Evolutionary conservation across 2,888 invertebrate species (phyloP), one percentile per base, ranked within the genome.

Genomic region (Oscheius sp.): DNA sequence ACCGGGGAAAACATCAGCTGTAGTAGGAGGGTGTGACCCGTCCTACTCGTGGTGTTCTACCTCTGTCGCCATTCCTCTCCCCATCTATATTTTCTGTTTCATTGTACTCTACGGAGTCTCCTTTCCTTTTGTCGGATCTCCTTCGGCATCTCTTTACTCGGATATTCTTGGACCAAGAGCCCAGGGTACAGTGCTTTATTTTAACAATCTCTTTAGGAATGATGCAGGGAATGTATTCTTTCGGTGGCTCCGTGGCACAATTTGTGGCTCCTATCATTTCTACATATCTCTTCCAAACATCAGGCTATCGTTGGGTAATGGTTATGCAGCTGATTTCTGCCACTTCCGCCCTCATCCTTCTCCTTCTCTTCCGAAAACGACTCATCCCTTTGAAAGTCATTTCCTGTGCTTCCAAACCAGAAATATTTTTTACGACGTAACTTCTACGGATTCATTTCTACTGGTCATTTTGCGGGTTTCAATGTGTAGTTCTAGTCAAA

Each of bases 191-290:
- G 17, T n/a, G 14, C 8, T 14, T n/a, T n/a, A 20, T n/a, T 9
- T 2, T 33, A 54, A 54, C 1, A 2, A 9, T 14, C 9, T n/a
- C 12, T 59, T 59, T 70, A 65, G 78, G 78, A 50, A 70, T 54
- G 9, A 78, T 78, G 78, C 75, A 75, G 33, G 78, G 78, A 30
- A 17, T 78, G 24, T 74, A 71, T 67, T 70, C 74, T 44, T 74
- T 78, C 17, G 74, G 74, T n/a, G 78, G 75, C 26, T 74, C 74
- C 49, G 47, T 74, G 30, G 70, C 74, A 0, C 75, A 74, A 28
- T 78, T 75, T 54, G 70, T 73, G 5, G 68, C 75, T 9, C 73
- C 74, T 1, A 69, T 78, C 38, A 28, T 75, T 33, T 69, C 73
- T 5, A 75, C 78, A 36, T 54, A 54, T 20, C 32, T 54, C 14